Evolutionary conservation across 2,888 invertebrate species (phyloP), one percentile per base, ranked within the genome.

Genomic region (Byasa hedistus): DNA sequence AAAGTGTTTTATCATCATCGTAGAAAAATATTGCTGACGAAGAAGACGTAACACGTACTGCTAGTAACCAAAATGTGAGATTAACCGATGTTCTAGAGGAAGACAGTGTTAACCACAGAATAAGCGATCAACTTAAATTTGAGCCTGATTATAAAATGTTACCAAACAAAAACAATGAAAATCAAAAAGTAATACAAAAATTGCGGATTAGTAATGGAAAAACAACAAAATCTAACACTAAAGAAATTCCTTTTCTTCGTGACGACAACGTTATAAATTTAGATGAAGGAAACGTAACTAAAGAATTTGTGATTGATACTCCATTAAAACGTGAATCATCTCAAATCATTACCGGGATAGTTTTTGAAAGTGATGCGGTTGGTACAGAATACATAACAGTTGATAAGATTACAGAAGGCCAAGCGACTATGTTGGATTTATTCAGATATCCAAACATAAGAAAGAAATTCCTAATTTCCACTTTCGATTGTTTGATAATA

Each of bases 401-500:
- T 80, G 89, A 91, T 66, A 88, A 90, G 69, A 82, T n/a, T n/a
- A 89, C 71, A 88, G 87, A 86, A 52, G 88, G 88, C 36, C 92
- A 93, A 69, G 94, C 93, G 0, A 93, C 93, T n/a, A 92, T 93
- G 0, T 79, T 94, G 76, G 94, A 95, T 77, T 84, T 94, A 56
- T 93, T 94, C 68, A 87, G 92, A 73, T 94, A 94, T 78, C 94
- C 94, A 0, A 94, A 94, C 79, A 93, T 94, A 70, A 87, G 94
- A 57, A 94, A 93, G 75, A 95, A 94, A 76, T 94, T 94, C 71
- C 88, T 94, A 32, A 90, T 95, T 61, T 83, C 94, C 27, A 93
- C 94, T 0, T 94, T 94, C 71, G 93, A 94, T 74, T 95, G 94
- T 94, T 92, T 94, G 7, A 93, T 94, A 51, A 87, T 94, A 65